Base-by-base conservation (phyloP, 2,113 vertebrate species). In the Cairina moschata region DNA sequence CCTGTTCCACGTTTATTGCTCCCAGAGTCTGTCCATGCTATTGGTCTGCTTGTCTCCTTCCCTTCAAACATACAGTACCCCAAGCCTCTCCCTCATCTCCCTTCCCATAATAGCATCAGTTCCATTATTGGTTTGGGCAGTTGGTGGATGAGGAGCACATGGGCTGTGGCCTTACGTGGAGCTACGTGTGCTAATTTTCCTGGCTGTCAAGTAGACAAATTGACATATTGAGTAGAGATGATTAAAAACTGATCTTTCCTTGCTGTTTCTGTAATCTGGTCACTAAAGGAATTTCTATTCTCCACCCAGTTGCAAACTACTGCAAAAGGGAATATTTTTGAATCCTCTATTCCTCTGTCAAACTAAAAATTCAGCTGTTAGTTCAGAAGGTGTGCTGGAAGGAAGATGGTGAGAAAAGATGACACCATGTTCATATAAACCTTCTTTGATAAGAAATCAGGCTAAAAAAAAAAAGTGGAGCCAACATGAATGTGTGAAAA, bases 401-500 rank as follows among this genome's bases (percentile, higher is more conserved):
- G 20, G 17, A 26, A 42, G 20, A 15, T 38, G 42, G 38, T 60
- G 54, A 82, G 50, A 59, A 40, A 67, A 9, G 55, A 18, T 72
- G 80, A 7, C 17, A 18, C 15, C 46, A 11, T 88, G 46, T 74
- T 78, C 22, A 18, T 55, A 17, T 88, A 86, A 75, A 59, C 29
- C 18, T 77, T 0, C 0, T 88, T 92, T 75, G 29, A 4, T 81
- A 34, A 0, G 3, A 92, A 88, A 52, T 89, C 17, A 36, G 23
- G 34, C 58, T 67, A 15, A 75, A 84, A 95, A 75, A 40, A 84
- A 95, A 76, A 73, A 29, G 40, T 82, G 78, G 90, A 96, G 66
- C 96, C 90, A 91, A 95, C 87, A 76, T 92, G 83, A 88, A 89
- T 58, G 97, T 98, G 97, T 98, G 98, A 98, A 98, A 98, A 97